Conservation (phyloP, 1,140 invertebrate genomes). For the Dysdera silvatica region DNA sequence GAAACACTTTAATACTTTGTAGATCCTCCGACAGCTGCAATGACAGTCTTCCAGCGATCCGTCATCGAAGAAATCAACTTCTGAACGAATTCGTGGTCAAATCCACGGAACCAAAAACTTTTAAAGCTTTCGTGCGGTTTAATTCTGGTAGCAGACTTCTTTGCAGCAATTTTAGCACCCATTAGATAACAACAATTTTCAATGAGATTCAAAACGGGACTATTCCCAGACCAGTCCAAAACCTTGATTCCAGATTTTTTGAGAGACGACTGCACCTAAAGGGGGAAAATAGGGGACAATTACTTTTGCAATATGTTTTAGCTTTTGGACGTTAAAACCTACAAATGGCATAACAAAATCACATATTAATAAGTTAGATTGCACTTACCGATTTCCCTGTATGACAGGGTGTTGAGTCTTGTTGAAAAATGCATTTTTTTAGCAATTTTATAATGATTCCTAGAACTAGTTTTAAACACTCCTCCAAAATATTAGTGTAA, state of each 20-base stretch:
- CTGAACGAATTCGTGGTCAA: background rate
- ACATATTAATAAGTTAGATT: background rate
- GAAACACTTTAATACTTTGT: background rate
- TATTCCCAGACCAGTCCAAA: background rate
- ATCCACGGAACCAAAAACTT: background rate
- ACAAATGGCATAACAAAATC: background rate
- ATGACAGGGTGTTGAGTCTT: background rate
- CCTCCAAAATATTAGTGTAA: background rate
- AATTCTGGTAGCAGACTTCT: background rate
- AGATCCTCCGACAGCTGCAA: background rate
- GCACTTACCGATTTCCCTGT: background rate
- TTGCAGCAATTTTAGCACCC: background rate
- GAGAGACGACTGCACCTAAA: background rate
- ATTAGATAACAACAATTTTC: background rate
- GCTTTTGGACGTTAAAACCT: background rate
- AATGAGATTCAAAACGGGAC: background rate
- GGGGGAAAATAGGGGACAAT: background rate
- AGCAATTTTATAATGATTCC: background rate
- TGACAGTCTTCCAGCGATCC: background rate
- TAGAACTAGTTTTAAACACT: background rate
- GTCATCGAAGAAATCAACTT: background rate
- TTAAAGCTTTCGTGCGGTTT: background rate
- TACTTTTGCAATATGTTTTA: background rate
- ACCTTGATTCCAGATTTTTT: background rate
- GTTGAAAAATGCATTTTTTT: background rate